Evolutionary conservation across 2,888 invertebrate species (phyloP), one percentile per base, ranked within the genome.

Genomic region (Empis livida): DNA sequence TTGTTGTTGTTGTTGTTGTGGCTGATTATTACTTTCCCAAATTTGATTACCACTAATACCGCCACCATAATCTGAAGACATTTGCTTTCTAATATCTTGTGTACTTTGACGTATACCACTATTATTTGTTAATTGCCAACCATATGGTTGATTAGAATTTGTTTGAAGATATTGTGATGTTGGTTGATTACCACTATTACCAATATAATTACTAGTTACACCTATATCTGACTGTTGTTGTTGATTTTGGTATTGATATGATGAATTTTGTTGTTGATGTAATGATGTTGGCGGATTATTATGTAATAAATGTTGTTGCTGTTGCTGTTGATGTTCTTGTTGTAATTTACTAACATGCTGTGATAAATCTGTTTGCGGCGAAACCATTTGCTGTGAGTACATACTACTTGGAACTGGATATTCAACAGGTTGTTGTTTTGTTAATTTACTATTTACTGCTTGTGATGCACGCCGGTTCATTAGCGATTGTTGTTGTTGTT

Each of bases 391-490:
- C 47, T 68, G 68, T 51, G 67, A 65, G 54, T 67, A 67, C 57
- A 67, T 66, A 49, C 67, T 70, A 53, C 68, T 70, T n/a, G 70
- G 65, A 49, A 66, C 60, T 42, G 67, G 66, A 48, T 60, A 68
- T 42, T 67, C 64, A 27, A 64, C 54, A 14, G 65, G 62, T 39
- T 57, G 59, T 14, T 59, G 60, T 15, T 49, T 54, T 43, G 48
- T 53, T 40, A 53, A 49, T 45, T 47, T 51, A 38, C 49, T 49
- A 9, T 46, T 47, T 40, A 54, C 58, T 44, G 57, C 56, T 37
- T 54, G 52, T 27, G 62, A 63, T 54, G 58, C 57, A 44, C 61
- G 59, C 1, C 61, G 60, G 40, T 48, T 45, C 43, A 50, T 57
- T 50, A 54, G 44, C 42, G 59, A 45, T 54, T 57, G 62, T 57